These are phyloP conservation scores for Petrolisthes cinctipes DNA, from an alignment of 2,888 invertebrate genomes.

Conservation along the genomic window DNA sequence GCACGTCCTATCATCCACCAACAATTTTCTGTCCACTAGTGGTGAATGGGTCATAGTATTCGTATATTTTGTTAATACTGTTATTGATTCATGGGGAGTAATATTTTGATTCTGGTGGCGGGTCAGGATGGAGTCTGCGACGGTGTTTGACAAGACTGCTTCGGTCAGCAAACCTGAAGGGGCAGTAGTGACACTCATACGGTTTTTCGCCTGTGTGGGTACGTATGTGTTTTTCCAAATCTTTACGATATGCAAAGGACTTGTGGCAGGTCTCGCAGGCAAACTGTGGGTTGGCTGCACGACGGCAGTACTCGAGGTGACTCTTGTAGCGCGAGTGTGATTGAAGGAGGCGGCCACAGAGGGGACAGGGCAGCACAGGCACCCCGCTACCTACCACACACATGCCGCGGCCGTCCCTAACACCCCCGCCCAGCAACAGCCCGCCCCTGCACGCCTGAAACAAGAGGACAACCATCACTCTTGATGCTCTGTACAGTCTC, in stretches of 20 bases:
- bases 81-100: not conserved
- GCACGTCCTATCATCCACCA: not conserved
- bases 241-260: constrained; percentile 58
- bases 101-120: not conserved
- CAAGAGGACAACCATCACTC: constrained; percentile 54
- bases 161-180: constrained; percentile 52
- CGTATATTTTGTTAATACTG: not conserved
- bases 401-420: constrained; percentile 25
- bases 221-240: constrained; percentile 55
- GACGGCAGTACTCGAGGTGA: constrained; percentile 58
- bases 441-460: constrained; percentile 55
- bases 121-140: constrained; percentile 26
- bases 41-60: not conserved
- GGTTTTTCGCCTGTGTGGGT: constrained; percentile 53
- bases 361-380: constrained; percentile 43
- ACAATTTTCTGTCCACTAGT: constrained; percentile 16
- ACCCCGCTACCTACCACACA: constrained; percentile 32
- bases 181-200: constrained; percentile 43
- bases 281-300: constrained; percentile 52
- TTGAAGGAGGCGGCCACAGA: constrained; percentile 48
- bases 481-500: constrained; percentile 9
- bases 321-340: constrained; percentile 39
- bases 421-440: constrained; percentile 41
- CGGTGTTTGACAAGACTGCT: constrained; percentile 53
- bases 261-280: constrained; percentile 57